These are phyloP conservation scores for Noctua janthe DNA, from an alignment of 2,888 invertebrate species.

Conservation along the genomic window DNA sequence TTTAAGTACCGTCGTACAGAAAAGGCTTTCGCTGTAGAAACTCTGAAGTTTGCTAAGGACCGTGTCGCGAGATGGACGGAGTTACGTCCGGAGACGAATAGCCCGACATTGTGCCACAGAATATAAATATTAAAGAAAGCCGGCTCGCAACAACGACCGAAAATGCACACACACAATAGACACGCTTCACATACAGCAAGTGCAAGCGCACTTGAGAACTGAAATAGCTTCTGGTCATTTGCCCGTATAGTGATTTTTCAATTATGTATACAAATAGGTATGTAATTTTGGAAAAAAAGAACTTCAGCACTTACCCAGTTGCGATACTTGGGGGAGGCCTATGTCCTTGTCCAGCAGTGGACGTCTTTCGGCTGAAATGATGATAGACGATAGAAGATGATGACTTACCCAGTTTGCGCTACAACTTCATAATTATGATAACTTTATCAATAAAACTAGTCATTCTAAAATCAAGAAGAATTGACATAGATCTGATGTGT, in stretches of 20 bases:
- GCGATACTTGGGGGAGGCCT: too few relatives aligned
- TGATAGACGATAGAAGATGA: too few relatives aligned
- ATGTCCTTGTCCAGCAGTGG: too few relatives aligned
- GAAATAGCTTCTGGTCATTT: neutral
- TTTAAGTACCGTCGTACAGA: slow-evolving; percentile 45
- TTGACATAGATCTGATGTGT: neutral
- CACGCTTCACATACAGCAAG: neutral
- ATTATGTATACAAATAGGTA: neutral
- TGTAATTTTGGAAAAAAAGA: neutral
- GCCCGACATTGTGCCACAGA: slow-evolving; percentile 15
- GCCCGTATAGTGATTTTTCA: neutral
- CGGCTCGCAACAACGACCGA: neutral
- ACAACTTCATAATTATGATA: too few relatives aligned
- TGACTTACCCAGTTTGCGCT: too few relatives aligned
- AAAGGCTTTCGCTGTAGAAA: slow-evolving; percentile 48
- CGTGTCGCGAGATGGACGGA: slow-evolving; percentile 40
- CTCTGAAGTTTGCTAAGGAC: slow-evolving; percentile 41
- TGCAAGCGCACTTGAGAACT: neutral
- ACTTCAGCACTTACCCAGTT: too few relatives aligned
- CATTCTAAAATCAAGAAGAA: neutral
- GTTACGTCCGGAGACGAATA: slow-evolving; percentile 46
- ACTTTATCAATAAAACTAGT: neutral
- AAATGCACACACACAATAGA: neutral
- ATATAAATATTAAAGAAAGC: slow-evolving; percentile 9
- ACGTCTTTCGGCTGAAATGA: too few relatives aligned